phyloP scores from a whole-genome alignment of 2,797 vertebrate genomes.

The Dicrostonyx torquatus region DNA sequence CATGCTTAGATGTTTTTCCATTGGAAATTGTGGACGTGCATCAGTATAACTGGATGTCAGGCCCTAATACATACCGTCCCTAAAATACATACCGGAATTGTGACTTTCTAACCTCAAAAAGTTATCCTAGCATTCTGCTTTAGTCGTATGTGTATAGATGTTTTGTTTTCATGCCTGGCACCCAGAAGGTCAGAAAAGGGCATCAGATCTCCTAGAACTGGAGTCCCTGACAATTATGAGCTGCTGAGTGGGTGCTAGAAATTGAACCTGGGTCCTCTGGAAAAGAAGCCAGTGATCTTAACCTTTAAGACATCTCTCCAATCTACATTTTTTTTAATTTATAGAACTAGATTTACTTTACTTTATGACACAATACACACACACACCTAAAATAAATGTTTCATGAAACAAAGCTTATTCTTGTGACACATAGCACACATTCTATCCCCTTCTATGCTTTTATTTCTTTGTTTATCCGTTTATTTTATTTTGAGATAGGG shows the following conservation, averaged over 20 bases:
- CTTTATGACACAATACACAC: neutral
- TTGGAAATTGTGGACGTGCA: conserved; percentile 17
- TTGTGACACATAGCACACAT: neutral
- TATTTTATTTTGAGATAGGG: neutral
- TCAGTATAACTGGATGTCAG: conserved; percentile 38
- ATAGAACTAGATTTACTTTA: conserved; percentile 57
- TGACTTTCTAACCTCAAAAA: neutral
- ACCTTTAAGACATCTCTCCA: neutral
- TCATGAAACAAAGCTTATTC: conserved; percentile 10
- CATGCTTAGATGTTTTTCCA: neutral
- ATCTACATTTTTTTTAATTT: neutral
- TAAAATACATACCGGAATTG: conserved; percentile 21
- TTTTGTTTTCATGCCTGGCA: neutral
- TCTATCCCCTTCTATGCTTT: conserved; percentile 2
- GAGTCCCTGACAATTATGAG: neutral
- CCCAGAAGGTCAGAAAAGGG: neutral
- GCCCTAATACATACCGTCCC: neutral
- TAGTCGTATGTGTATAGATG: neutral
- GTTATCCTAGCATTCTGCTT: neutral
- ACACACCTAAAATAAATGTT: conserved; percentile 53
- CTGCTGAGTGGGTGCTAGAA: neutral
- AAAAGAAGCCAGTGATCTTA: neutral
- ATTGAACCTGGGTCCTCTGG: neutral
- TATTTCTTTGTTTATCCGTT: neutral
- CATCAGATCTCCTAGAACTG: neutral